Percentiles rank a stretch among this genome's conserved stretches.
Conservation (phyloP, 2,888 invertebrate genomes). For the Nomada fucata region DNA sequence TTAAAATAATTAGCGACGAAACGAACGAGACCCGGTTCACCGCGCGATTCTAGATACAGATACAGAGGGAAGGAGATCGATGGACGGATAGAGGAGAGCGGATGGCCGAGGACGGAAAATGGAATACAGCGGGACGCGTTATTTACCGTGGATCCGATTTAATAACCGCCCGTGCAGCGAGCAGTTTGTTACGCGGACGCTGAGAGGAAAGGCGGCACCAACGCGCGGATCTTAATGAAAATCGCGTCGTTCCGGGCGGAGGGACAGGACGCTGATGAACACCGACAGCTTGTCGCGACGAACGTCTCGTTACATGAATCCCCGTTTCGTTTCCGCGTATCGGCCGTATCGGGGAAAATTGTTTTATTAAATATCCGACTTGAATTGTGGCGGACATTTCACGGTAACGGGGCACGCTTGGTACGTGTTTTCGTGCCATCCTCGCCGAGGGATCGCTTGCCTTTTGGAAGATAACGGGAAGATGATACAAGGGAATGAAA, state of each 20-base stretch:
- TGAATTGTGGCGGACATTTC: too few species aligned
- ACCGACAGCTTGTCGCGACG: slow-evolving; percentile 5
- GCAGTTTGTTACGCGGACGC: slow-evolving; percentile 40
- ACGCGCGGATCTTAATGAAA: slow-evolving; percentile 48
- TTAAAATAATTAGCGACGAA: slow-evolving; percentile 84
- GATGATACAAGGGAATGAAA: too few species aligned
- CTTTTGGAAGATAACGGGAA: too few species aligned
- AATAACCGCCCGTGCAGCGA: slow-evolving; percentile 60
- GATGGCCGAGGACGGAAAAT: slow-evolving; percentile 24
- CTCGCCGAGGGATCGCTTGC: too few species aligned
- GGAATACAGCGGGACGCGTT: slow-evolving; percentile 59
- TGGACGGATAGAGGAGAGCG: slow-evolving; percentile 48
- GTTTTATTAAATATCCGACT: not conserved
- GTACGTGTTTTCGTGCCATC: too few species aligned
- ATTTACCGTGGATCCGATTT: slow-evolving; percentile 65
- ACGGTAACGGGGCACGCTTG: too few species aligned
- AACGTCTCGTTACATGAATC: slow-evolving; percentile 19
- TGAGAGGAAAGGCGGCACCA: slow-evolving; percentile 9
- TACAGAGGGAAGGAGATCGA: slow-evolving; percentile 66
- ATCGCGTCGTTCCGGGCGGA: slow-evolving; percentile 21
- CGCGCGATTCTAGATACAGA: slow-evolving; percentile 80
- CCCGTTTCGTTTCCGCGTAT: slow-evolving; percentile 2
- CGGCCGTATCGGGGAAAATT: too few species aligned
- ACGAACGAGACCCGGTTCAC: slow-evolving; percentile 79
- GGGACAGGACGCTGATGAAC: slow-evolving; percentile 29